Base-by-base conservation (phyloP, 2,888 invertebrate genomes). In the Euplagia quadripunctaria region DNA sequence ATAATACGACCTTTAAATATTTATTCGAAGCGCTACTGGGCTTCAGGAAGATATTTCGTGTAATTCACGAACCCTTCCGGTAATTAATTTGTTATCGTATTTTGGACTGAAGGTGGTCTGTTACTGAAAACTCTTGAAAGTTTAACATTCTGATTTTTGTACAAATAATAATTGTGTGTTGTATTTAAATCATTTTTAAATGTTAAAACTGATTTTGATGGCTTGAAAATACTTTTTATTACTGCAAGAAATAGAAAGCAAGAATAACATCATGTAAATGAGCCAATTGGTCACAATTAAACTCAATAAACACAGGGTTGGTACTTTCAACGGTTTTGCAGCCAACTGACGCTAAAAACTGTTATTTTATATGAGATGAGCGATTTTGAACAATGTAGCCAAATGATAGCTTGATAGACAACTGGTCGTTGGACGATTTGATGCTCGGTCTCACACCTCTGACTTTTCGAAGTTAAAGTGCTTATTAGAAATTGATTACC, bases 1-100 rank as follows among this genome's bases (percentile, higher is more conserved):
- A 79, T 84, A 83, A 83, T 79, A 78, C 68, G 70, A 55, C 75
- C 78, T 68, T 79, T 74, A 85, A 85, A 83, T 85, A 83, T 84
- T 85, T 82, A 84, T 83, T 78, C 78, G 68, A 81, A 81, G 76
- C 75, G 77, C 75, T 83, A 78, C 73, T 75, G 77, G 72, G 68
- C 73, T 76, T 75, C 63, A 63, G 72, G 67, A 79, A 83, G 78
- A 81, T 81, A 83, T 80, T 81, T 77, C 68, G 67, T 70, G 66
- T 84, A 84, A 84, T 79, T 82, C 81, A 80, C 77, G 73, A 70
- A 74, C 73, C 78, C 75, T 74, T 72, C 17, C 77, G 51, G 74
- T 79, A 82, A 82, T 83, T 84, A 82, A 79, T 82, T 74, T 71
- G 49, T 14, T 63, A 65, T 20, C 70, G 43, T 55, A 31, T 68